Conservation (phyloP, 2,888 invertebrate genomes). For the Psylliodes chrysocephalus region DNA sequence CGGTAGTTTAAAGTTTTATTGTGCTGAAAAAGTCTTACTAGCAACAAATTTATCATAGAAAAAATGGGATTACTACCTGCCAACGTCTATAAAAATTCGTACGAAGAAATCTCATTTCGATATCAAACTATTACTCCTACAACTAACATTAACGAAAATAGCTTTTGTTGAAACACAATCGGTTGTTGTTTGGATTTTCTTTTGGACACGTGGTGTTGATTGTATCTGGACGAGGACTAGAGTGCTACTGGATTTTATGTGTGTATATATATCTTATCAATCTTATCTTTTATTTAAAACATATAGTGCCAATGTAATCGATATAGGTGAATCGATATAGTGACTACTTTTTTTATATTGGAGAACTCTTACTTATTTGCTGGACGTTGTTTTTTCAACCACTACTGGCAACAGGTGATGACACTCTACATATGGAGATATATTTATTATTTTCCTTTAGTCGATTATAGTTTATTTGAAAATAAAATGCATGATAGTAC, state of each 20-base stretch:
- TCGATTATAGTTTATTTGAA: too few species aligned
- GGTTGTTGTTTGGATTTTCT: neutral
- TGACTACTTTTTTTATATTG: conserved; percentile 24
- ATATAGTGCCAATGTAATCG: conserved; percentile 45
- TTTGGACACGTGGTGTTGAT: neutral
- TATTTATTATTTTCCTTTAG: neutral
- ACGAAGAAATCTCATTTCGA: neutral
- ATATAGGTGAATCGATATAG: conserved; percentile 53
- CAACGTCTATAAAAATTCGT: neutral
- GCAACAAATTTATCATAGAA: neutral
- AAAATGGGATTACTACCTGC: neutral
- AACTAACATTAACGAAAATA: neutral
- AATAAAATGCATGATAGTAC: too few species aligned
- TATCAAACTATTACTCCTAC: neutral
- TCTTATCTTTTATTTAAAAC: conserved; percentile 23
- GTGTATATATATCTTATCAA: conserved; percentile 19
- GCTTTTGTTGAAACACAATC: neutral
- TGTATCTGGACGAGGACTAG: neutral
- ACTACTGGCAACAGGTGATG: conserved; percentile 46
- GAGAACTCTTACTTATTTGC: conserved; percentile 1
- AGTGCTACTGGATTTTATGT: neutral
- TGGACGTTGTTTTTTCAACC: conserved; percentile 16
- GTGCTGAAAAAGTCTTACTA: too few species aligned
- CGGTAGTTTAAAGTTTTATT: too few species aligned
- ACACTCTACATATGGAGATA: neutral